These are phyloP conservation scores for Astreopora myriophthalma DNA, from an alignment of 64 coral and sea anemone species.

Conservation along the genomic window DNA sequence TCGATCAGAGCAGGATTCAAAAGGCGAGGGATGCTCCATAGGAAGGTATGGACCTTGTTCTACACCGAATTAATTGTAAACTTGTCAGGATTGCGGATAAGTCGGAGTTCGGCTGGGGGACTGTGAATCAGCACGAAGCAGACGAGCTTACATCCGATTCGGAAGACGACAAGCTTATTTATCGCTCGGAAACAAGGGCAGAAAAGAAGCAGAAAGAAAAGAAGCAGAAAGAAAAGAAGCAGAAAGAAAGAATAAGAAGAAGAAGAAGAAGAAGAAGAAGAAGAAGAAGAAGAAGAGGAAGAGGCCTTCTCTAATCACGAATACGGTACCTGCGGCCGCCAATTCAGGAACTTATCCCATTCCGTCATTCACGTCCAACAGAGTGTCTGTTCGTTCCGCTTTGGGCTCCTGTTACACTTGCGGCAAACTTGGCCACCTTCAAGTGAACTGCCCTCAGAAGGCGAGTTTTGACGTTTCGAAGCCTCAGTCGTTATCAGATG, in stretches of 20 bases:
- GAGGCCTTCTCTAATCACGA: background rate
- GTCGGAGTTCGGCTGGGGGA: conserved; percentile 29
- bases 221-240: background rate
- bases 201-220: conserved; percentile 33
- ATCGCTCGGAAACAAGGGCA: conserved; percentile 55
- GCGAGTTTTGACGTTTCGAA: conserved; percentile 1
- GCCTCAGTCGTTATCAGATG: background rate
- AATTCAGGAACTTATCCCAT: background rate
- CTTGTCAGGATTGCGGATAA: conserved; percentile 24
- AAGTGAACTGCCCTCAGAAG: conserved; percentile 34
- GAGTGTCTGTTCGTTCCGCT: background rate
- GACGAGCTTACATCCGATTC: conserved; percentile 31
- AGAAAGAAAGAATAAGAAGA: background rate
- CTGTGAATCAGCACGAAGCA: conserved; percentile 26
- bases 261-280: conserved; percentile 40
- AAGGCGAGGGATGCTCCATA: background rate
- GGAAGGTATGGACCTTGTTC: conserved; percentile 41
- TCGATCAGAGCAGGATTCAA: background rate
- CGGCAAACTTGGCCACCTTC: conserved; percentile 44
- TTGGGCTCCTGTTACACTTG: conserved; percentile 34
- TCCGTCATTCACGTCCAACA: conserved; percentile 23
- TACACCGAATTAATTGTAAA: conserved; percentile 30
- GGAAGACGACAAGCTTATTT: conserved; percentile 40
- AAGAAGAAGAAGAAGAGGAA: background rate
- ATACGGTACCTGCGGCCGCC: background rate